These are phyloP conservation scores for Oscheius sp. DNA, from an alignment of 2,888 invertebrate genomes.

Conservation along the genomic window DNA sequence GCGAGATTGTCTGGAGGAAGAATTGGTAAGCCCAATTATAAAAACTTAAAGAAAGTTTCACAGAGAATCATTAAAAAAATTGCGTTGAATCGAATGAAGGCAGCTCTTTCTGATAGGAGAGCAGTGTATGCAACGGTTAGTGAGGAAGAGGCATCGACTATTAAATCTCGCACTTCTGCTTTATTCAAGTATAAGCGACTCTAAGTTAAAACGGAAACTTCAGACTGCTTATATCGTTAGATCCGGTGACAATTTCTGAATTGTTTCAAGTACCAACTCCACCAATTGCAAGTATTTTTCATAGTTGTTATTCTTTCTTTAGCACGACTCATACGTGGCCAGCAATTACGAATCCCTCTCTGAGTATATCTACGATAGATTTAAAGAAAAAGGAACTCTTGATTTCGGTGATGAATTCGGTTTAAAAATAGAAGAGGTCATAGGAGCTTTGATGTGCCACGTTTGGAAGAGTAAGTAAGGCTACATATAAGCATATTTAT, in stretches of 20 bases:
- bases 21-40: too few species aligned
- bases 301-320: too few species aligned
- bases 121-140: background rate
- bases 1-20: too few species aligned
- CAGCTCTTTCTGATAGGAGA: background rate
- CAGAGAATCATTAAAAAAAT: background rate
- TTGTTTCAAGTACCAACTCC: background rate
- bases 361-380: slow-evolving; percentile 10
- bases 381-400: background rate
- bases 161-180: background rate
- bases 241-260: background rate
- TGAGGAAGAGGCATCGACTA: background rate
- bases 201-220: background rate
- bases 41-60: too few species aligned
- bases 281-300: background rate
- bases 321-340: too few species aligned
- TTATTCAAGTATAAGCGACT: background rate
- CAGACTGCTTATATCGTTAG: background rate
- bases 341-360: background rate
- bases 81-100: background rate
- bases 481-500: background rate
- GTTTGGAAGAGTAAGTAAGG: background rate
- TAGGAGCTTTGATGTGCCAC: background rate
- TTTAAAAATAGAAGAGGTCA: background rate
- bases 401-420: slow-evolving; percentile 21